phyloP scores from a whole-genome alignment of 2,888 invertebrate species.

The Diarsia mendica region DNA sequence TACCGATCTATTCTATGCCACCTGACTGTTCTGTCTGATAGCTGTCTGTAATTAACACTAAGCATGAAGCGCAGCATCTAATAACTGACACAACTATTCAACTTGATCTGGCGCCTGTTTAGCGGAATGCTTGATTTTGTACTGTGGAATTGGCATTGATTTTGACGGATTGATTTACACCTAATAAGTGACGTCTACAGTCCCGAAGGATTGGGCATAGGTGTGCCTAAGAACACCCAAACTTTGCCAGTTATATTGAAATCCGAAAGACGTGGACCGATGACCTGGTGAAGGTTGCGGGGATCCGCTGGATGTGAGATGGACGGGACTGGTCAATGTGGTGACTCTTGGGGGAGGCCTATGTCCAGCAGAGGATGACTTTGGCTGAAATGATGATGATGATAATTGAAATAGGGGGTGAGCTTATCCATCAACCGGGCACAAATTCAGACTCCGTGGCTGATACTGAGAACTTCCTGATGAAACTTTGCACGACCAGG shows the following conservation, averaged over 20 bases:
- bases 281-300: too few species aligned
- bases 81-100: constrained; percentile 16
- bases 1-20: background rate
- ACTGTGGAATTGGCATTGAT: background rate
- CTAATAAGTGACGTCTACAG: background rate
- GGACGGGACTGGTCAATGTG: too few species aligned
- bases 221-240: background rate
- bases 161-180: background rate
- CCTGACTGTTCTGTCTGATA: constrained; percentile 33
- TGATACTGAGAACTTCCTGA: too few species aligned
- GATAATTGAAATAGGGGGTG: background rate
- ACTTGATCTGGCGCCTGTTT: constrained; percentile 10
- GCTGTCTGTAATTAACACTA: constrained; percentile 50
- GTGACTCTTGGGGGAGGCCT: too few species aligned
- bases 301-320: too few species aligned
- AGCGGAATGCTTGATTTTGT: constrained; percentile 14
- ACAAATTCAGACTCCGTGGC: background rate
- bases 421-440: background rate
- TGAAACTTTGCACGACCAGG: too few species aligned
- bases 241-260: background rate
- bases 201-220: background rate
- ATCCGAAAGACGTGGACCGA: too few species aligned
- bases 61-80: constrained; percentile 26
- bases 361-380: too few species aligned
- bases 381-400: too few species aligned